Evolutionary conservation across 2,113 vertebrate genomes (phyloP).

Genomic region (Gnathonemus echidnorhynchus): DNA sequence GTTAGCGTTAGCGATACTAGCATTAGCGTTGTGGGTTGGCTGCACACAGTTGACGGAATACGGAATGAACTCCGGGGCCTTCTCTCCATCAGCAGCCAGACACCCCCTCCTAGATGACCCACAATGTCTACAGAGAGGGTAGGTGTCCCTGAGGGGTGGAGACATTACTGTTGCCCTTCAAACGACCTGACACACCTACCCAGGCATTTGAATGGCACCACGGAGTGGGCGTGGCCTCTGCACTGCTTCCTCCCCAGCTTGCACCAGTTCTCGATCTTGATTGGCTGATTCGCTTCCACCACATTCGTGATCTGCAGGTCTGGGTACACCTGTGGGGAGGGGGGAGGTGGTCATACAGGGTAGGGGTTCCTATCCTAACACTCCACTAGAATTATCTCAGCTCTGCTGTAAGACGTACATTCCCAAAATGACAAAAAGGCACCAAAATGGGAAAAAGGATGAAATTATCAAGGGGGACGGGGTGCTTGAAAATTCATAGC

Average conservation of each 20-base stretch:
- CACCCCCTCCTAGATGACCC: neutral
- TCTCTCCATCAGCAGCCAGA: too few relatives aligned
- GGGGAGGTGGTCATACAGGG: neutral
- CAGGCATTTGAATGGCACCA: slow-evolving; percentile 90
- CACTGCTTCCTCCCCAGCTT: slow-evolving; percentile 84
- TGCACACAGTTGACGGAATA: neutral
- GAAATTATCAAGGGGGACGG: too few relatives aligned
- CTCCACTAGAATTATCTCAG: neutral
- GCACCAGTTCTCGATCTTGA: slow-evolving; percentile 90
- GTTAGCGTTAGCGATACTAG: too few relatives aligned
- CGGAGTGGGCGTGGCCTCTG: slow-evolving; percentile 76
- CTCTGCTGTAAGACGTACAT: neutral
- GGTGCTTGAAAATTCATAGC: neutral
- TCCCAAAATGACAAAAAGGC: neutral
- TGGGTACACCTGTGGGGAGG: slow-evolving; percentile 84
- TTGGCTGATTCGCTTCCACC: slow-evolving; percentile 84
- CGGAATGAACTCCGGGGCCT: neutral
- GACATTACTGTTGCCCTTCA: neutral
- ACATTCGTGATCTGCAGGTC: slow-evolving; percentile 94
- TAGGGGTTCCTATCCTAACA: neutral
- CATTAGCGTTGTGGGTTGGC: too few relatives aligned
- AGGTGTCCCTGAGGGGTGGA: neutral
- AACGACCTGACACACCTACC: slow-evolving; percentile 63
- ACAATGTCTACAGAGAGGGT: neutral
- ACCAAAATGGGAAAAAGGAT: neutral